Conservation (phyloP, 2,113 vertebrate species). For the Corythornis vintsioides region DNA sequence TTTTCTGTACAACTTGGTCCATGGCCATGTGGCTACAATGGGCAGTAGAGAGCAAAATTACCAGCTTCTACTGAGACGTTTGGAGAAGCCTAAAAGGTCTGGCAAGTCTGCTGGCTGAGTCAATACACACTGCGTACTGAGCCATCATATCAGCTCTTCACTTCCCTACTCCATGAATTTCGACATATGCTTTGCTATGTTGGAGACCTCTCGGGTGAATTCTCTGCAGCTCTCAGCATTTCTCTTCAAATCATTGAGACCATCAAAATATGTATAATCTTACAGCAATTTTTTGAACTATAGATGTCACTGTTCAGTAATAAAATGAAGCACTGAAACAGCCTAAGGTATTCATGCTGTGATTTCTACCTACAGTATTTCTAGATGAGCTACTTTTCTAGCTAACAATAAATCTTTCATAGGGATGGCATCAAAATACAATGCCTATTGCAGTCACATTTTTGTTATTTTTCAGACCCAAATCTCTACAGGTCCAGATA, state of each 20-base stretch:
- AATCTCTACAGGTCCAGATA: neutral
- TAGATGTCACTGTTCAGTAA: slow-evolving; percentile 70
- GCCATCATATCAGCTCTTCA: neutral
- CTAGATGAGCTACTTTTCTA: neutral
- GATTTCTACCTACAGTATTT: neutral
- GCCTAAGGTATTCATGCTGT: neutral
- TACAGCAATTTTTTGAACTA: neutral
- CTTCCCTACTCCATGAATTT: neutral
- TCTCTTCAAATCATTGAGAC: neutral
- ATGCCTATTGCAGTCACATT: neutral
- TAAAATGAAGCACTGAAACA: neutral
- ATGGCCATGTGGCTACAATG: neutral
- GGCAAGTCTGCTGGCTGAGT: neutral
- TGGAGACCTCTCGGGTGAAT: neutral
- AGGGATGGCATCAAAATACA: neutral
- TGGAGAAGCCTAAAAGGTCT: slow-evolving; percentile 30
- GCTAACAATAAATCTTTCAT: neutral
- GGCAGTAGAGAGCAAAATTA: neutral
- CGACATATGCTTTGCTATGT: slow-evolving; percentile 27
- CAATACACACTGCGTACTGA: neutral
- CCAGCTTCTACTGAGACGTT: neutral
- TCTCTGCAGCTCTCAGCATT: neutral
- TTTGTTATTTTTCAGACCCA: neutral
- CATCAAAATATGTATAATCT: neutral
- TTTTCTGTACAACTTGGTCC: neutral